phyloP scores from a whole-genome alignment of 2,888 invertebrate genomes.

The Baccha elongata region DNA sequence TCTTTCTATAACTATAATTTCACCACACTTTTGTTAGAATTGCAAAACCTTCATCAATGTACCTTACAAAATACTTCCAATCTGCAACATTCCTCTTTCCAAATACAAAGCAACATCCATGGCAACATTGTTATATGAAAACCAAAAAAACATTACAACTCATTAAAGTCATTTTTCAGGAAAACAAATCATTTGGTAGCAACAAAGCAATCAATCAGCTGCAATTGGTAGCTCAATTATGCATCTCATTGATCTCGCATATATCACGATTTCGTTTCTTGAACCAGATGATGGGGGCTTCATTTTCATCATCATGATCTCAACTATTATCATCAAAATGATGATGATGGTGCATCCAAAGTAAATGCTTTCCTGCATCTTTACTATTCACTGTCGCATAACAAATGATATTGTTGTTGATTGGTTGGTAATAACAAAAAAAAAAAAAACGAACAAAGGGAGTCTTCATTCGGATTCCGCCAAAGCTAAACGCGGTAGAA shows the following conservation, averaged over 20 bases:
- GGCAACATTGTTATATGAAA: constrained; percentile 1
- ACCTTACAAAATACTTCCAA: background rate
- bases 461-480: constrained; percentile 43
- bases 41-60: background rate
- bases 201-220: constrained; percentile 80
- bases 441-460: constrained; percentile 66
- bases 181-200: constrained; percentile 73
- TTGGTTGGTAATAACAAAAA: constrained; percentile 70
- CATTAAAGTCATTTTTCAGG: constrained; percentile 59
- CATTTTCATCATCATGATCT: constrained; percentile 19
- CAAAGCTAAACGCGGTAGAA: constrained; percentile 59
- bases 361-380: constrained; percentile 34
- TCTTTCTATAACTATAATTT: no score
- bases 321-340: constrained; percentile 30
- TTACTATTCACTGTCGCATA: constrained; percentile 49
- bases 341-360: constrained; percentile 30
- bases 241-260: constrained; percentile 78
- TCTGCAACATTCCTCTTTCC: background rate
- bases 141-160: constrained; percentile 47
- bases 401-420: constrained; percentile 72
- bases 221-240: constrained; percentile 82
- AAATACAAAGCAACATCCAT: constrained; percentile 9
- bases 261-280: constrained; percentile 71
- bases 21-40: no score
- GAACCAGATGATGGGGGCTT: constrained; percentile 50